Conservation (phyloP, 1,140 invertebrate species). For the Homarus americanus region DNA sequence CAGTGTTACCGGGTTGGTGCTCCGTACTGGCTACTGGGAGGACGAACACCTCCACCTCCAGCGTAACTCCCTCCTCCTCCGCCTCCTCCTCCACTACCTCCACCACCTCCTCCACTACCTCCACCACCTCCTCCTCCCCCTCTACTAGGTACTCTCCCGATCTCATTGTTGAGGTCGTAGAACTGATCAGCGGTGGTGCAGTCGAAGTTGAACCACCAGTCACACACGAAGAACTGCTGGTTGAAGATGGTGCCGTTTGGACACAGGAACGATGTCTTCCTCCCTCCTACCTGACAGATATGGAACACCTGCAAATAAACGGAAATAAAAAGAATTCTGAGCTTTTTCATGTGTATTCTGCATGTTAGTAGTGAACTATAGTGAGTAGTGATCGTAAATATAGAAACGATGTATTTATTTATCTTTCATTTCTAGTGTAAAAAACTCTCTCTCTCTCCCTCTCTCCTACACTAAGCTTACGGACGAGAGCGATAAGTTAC, state of each 20-base stretch:
- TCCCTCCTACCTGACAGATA: slow-evolving; percentile 77
- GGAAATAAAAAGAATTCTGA: no score
- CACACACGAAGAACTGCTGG: slow-evolving; percentile 75
- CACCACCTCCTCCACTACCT: neutral
- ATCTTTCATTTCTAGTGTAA: no score
- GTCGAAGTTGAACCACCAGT: slow-evolving; percentile 76
- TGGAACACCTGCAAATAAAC: slow-evolving; percentile 76
- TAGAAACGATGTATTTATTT: no score
- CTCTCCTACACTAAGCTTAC: no score
- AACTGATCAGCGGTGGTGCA: slow-evolving; percentile 76
- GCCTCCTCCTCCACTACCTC: neutral
- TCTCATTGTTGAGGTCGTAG: slow-evolving; percentile 78
- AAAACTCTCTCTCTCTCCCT: no score
- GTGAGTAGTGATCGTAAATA: no score
- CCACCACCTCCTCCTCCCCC: neutral
- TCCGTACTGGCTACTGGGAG: neutral
- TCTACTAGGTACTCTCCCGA: neutral
- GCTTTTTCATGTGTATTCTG: no score
- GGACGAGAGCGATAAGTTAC: no score
- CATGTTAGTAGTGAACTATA: no score
- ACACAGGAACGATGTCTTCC: slow-evolving; percentile 56
- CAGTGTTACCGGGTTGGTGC: neutral
- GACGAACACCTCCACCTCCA: neutral
- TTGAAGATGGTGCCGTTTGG: neutral
- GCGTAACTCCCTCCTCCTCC: neutral